Evolutionary conservation across 2,888 invertebrate genomes (phyloP).

Genomic region (Andrena haemorrhoa): DNA sequence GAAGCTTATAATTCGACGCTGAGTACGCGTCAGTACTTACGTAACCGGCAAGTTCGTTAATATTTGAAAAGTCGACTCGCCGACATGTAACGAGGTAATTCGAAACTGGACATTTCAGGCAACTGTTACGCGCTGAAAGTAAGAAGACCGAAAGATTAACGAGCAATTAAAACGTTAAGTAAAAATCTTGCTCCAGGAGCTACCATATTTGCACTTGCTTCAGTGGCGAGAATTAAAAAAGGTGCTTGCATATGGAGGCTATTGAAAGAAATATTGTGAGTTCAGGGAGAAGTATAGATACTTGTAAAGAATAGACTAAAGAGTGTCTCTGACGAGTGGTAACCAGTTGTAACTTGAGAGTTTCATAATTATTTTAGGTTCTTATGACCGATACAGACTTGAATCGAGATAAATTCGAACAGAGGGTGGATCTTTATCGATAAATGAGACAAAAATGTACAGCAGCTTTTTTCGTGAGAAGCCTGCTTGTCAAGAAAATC

Average conservation of each 20-base stretch:
- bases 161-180: conserved; percentile 21
- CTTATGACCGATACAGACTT: too few species aligned
- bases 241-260: not conserved
- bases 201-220: not conserved
- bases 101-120: conserved; percentile 22
- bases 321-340: not conserved
- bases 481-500: too few species aligned
- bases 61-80: conserved; percentile 15
- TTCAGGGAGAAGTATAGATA: not conserved
- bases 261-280: not conserved
- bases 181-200: not conserved
- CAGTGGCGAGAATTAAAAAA: not conserved
- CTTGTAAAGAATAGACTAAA: not conserved
- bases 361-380: too few species aligned
- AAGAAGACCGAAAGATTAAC: conserved; percentile 39
- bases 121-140: not conserved
- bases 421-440: too few species aligned
- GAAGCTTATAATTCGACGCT: conserved; percentile 48
- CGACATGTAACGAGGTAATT: conserved; percentile 49
- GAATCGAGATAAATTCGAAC: too few species aligned
- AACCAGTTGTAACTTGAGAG: not conserved
- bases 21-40: conserved; percentile 24
- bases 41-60: conserved; percentile 17
- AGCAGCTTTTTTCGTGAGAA: too few species aligned
- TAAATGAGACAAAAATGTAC: too few species aligned